Conservation (phyloP, 2,797 vertebrate species). For the Spinus pinus region DNA sequence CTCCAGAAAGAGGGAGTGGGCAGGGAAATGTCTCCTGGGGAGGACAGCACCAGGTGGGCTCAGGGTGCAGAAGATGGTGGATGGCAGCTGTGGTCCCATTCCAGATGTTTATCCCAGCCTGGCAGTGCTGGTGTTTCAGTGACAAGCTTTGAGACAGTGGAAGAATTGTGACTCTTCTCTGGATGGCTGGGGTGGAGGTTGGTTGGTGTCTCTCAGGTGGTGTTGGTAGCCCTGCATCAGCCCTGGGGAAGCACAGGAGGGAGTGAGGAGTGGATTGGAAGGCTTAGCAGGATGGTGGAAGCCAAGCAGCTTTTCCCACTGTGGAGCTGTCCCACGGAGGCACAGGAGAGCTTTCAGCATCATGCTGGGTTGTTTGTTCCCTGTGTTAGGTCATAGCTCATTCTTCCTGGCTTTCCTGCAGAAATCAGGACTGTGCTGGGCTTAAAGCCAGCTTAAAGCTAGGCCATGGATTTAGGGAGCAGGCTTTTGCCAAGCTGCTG, state of each 20-base stretch:
- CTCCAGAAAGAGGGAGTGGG: not conserved
- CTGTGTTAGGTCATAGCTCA: not conserved
- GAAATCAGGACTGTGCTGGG: not conserved
- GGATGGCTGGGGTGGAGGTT: fast-evolving
- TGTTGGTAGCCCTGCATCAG: not conserved
- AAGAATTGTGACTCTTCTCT: not conserved
- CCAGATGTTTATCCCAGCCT: not conserved
- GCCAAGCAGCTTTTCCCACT: not conserved
- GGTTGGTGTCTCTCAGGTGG: not conserved
- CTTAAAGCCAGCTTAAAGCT: not conserved
- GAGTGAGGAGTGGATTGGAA: not conserved
- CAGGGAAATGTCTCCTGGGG: not conserved
- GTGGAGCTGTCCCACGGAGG: not conserved
- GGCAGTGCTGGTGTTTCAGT: not conserved
- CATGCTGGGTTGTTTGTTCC: not conserved
- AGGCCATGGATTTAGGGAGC: not conserved
- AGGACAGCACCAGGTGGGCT: not conserved
- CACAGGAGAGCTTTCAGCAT: not conserved
- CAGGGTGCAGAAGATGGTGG: not conserved
- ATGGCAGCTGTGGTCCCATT: not conserved
- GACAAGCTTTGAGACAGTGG: not conserved
- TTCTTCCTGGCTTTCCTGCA: constrained; percentile 14
- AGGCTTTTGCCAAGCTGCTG: not conserved
- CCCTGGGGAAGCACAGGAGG: not conserved
- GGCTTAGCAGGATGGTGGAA: not conserved